These are phyloP conservation scores for Papilio xuthus DNA, from an alignment of 1,140 invertebrate genomes.

Conservation along the genomic window DNA sequence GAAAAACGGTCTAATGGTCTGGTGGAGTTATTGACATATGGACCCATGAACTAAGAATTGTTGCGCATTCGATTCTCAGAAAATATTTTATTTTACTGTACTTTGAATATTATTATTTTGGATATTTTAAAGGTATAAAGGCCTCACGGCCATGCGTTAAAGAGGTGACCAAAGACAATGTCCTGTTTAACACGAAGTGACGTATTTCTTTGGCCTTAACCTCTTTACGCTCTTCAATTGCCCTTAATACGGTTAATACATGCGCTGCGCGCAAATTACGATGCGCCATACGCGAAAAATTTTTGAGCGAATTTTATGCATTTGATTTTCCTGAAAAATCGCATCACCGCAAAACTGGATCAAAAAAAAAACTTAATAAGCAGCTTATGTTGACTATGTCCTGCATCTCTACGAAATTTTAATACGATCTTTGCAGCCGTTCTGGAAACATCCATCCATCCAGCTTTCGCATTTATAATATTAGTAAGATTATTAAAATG, in stretches of 20 bases:
- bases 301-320: no score
- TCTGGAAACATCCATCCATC: no score
- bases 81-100: background rate
- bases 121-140: background rate
- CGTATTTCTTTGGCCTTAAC: background rate
- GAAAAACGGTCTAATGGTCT: background rate
- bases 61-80: no score
- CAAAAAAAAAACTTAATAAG: no score
- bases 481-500: no score
- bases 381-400: no score
- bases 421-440: no score
- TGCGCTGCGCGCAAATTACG: background rate
- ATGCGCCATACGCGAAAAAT: no score
- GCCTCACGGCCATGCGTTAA: background rate
- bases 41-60: background rate
- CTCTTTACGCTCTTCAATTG: slow-evolving; percentile 11
- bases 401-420: no score
- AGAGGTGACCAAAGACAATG: background rate
- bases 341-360: no score
- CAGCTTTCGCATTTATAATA: background rate
- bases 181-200: background rate
- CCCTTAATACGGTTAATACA: background rate
- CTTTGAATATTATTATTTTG: background rate
- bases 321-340: no score
- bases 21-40: background rate